A percentile compares a stretch with the other conserved stretches of the same genome.
phyloP scores from a whole-genome alignment of 2,888 invertebrate genomes.

The Diarsia brunnea region DNA sequence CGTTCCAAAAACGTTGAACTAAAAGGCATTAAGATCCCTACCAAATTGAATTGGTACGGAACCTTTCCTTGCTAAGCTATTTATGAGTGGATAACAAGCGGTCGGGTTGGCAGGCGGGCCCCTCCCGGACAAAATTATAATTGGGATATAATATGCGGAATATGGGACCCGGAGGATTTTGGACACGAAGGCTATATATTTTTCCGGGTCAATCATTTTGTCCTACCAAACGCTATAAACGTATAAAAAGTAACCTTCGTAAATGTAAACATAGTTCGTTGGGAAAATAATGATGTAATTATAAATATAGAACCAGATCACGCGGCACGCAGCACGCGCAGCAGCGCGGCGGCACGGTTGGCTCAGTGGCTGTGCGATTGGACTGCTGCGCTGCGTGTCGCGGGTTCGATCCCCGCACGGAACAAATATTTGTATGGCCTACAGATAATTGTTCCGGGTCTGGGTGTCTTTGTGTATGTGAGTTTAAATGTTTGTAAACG shows the following conservation, averaged over 20 bases:
- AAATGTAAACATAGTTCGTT: slow-evolving; percentile 20
- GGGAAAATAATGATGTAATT: slow-evolving; percentile 2
- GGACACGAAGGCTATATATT: slow-evolving; percentile 70
- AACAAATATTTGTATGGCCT: no score
- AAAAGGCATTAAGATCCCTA: slow-evolving; percentile 83
- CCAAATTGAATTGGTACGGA: slow-evolving; percentile 85
- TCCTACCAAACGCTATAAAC: slow-evolving; percentile 59
- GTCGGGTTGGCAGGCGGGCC: slow-evolving; percentile 72
- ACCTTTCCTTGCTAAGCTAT: slow-evolving; percentile 86
- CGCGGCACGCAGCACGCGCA: no score
- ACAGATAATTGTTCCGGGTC: no score
- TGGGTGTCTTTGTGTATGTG: no score
- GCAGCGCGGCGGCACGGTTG: no score
- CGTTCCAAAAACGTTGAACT: slow-evolving; percentile 79
- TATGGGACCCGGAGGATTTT: slow-evolving; percentile 78
- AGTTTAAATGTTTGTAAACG: no score
- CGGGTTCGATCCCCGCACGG: no score
- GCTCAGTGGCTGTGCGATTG: no score
- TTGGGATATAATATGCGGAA: slow-evolving; percentile 86
- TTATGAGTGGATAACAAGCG: slow-evolving; percentile 85
- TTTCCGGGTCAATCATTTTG: slow-evolving; percentile 75
- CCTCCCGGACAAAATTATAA: slow-evolving; percentile 85
- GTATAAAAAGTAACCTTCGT: slow-evolving; percentile 31
- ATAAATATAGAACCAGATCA: neutral
- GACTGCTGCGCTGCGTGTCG: no score